phyloP scores from a whole-genome alignment of 37 sponge, comb jelly and placozoan genomes.

The Tethya wilhelma region DNA sequence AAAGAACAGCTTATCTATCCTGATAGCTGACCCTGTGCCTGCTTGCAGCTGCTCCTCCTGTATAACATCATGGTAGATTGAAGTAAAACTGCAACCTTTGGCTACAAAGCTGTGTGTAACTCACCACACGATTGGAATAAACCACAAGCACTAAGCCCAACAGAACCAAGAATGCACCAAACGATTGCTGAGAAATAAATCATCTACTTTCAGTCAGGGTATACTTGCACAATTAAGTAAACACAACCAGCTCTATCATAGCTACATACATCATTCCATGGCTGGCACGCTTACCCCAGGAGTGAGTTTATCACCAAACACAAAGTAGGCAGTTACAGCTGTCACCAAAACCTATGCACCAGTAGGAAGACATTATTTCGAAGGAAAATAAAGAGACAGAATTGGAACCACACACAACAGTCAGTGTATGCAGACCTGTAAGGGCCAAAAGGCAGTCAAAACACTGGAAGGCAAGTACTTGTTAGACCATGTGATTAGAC shows the following conservation, averaged over 20 bases:
- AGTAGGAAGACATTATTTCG: neutral
- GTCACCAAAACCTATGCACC: constrained; percentile 40
- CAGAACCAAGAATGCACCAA: constrained; percentile 64
- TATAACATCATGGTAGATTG: too few relatives aligned
- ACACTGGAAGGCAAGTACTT: constrained; percentile 62
- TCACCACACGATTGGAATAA: constrained; percentile 46
- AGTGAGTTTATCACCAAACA: constrained; percentile 32
- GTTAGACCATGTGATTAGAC: constrained; percentile 79
- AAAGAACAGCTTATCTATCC: too few relatives aligned
- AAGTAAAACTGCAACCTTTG: too few relatives aligned
- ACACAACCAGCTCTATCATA: too few relatives aligned
- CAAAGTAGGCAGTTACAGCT: constrained; percentile 17
- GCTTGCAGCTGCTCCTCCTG: too few relatives aligned
- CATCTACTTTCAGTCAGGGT: neutral
- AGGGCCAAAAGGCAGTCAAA: constrained; percentile 83
- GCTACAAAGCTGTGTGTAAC: too few relatives aligned
- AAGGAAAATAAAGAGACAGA: neutral
- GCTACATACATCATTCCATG: too few relatives aligned
- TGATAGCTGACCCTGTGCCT: too few relatives aligned
- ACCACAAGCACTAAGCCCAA: constrained; percentile 66
- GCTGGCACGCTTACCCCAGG: constrained; percentile 15
- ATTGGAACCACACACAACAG: neutral
- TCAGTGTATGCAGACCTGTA: constrained; percentile 54
- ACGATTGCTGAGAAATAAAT: constrained; percentile 53
- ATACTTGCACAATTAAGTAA: too few relatives aligned